Evolutionary conservation across 2,888 invertebrate species (phyloP), one percentile per base, ranked within the genome.

Genomic region (Aspidapion aeneum): DNA sequence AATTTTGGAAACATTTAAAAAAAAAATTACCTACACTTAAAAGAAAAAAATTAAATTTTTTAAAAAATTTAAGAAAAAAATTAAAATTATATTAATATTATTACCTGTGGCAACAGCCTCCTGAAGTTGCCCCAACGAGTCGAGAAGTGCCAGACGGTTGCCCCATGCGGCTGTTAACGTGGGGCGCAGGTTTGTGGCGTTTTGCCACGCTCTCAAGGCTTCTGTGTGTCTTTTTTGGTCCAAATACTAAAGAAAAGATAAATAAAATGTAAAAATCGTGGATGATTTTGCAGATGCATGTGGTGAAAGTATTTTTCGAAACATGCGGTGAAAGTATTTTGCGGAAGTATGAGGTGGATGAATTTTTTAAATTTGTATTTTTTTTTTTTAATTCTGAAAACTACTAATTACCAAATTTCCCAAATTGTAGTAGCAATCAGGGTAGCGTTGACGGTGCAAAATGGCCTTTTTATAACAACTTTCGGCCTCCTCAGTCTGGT

Each of bases 391-490:
- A n/a, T n/a, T n/a, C n/a, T n/a, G n/a, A n/a, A n/a, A n/a, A n/a
- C n/a, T n/a, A 35, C 3, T 35, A 12, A 5, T 52, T 52, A 52
- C 52, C 86, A 98, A 82, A 80, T 97, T 96, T 54, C 98, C 98
- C 71, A 98, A 84, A 80, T 98, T 98, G 76, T 96, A 98, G 74
- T 89, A 90, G 75, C 96, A 96, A 77, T 97, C 95, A 0, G 97
- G 91, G 81, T 97, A 98, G 66, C 87, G 87, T 58, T 83, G 85
- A 51, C 96, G 84, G 76, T 90, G 86, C 35, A 81, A 82, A 1
- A 98, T 80, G 0, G 98, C 97, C 60, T 84, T 90, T 71, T 85
- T 81, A 76, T 97, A 98, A 71, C 95, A 92, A 18, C 78, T 75
- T 74, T 93, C 86, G 0, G 97, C 91, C 74, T 91, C 89, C 1